Base-by-base conservation (phyloP, 2,113 vertebrate species). In the Macquaria ambigua region DNA sequence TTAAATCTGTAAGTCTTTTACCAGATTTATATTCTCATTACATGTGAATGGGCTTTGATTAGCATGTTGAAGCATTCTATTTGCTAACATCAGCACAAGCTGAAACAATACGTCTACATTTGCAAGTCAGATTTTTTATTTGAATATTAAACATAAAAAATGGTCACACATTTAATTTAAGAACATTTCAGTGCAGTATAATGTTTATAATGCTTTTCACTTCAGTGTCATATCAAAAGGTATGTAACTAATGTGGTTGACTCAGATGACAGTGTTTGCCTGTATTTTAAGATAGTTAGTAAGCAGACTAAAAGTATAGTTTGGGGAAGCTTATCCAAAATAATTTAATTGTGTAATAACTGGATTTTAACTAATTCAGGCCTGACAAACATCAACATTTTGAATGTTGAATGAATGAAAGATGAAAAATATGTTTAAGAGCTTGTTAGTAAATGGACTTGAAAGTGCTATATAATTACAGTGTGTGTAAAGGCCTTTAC, bases 221-320 rank as follows among this genome's bases (percentile, higher is more conserved):
- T 71, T 46, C 6, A 58, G n/a, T 41, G 18, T 58, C 72, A 43
- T 66, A 83, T 86, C 77, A 59, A 18, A n/a, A 16, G 39, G 2
- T 58, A 9, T 74, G 74, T 74, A 41, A 70, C 85, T 68, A 81
- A 39, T 8, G 20, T n/a, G 7, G 12, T 67, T 79, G 62, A 62
- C 8, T 46, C 50, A 61, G 48, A 74, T 58, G 46, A 31, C 25
- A 18, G 16, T 56, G 61, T 76, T 74, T 68, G 34, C 9, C 34
- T 66, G 20, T 43, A 20, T 70, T 39, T 14, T 46, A 28, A 28
- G 9, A 37, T 64, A n/a, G 15, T 52, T 25, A 50, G 28, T 23
- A 56, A 28, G 20, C 56, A 75, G 41, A 75, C 25, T 6, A 14
- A 31, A 61, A 48, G n/a, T 28, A 8, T 21, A 61, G n/a, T 63